phyloP scores from a whole-genome alignment of 2,113 vertebrate species.

The Megaceryle torquata region DNA sequence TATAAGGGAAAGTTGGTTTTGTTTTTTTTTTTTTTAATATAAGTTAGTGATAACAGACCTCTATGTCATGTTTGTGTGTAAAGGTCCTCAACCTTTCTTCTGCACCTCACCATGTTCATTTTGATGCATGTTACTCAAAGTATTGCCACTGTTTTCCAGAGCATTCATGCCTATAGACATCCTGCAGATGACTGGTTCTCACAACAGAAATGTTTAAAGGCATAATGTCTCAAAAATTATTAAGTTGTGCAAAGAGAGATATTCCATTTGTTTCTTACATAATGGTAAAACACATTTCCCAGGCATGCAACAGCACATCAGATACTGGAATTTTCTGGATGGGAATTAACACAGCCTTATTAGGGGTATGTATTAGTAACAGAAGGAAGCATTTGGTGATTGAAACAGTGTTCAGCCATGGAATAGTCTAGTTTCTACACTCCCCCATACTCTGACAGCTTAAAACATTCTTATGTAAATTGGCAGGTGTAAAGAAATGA shows the following conservation, averaged over 20 bases:
- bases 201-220: conserved; percentile 54
- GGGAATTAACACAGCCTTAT: conserved; percentile 26
- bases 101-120: background rate
- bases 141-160: background rate
- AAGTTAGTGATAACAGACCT: background rate
- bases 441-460: background rate
- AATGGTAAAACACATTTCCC: conserved; percentile 14
- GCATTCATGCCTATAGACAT: background rate
- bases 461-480: conserved; percentile 23
- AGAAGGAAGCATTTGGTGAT: background rate
- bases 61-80: background rate
- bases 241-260: background rate
- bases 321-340: conserved; percentile 7
- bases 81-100: background rate
- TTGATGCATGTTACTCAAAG: background rate
- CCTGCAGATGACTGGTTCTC: background rate
- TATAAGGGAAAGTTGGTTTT: background rate
- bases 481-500: background rate
- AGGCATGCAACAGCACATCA: background rate
- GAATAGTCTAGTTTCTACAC: background rate
- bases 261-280: background rate
- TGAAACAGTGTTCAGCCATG: background rate
- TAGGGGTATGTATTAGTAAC: background rate
- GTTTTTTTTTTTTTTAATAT: background rate
- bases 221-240: conserved; percentile 60